Evolutionary conservation across 2,888 invertebrate genomes (phyloP).

Genomic region (Cotesia congregata): DNA sequence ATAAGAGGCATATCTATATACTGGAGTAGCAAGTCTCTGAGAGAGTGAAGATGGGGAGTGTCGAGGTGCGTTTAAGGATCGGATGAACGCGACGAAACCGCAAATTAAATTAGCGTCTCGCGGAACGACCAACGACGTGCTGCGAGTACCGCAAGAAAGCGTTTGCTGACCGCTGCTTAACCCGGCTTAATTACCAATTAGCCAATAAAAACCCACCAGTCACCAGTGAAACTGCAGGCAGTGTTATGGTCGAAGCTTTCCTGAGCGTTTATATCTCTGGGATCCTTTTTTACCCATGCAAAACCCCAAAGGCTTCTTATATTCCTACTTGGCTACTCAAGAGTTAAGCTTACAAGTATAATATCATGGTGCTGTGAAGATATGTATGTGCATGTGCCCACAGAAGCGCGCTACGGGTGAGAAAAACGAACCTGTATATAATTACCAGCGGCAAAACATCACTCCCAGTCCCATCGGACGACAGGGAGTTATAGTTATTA

Average conservation of each 20-base stretch:
- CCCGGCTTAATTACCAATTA: constrained; percentile 68
- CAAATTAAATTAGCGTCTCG: constrained; percentile 68
- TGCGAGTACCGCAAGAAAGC: constrained; percentile 62
- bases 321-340: neutral
- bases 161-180: constrained; percentile 66
- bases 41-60: constrained; percentile 31
- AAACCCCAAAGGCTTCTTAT: constrained; percentile 45
- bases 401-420: constrained; percentile 52
- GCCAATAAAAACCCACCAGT: constrained; percentile 60
- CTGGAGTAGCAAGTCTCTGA: constrained; percentile 23
- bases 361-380: neutral
- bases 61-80: constrained; percentile 45
- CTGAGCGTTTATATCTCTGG: constrained; percentile 15
- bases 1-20: constrained; percentile 23
- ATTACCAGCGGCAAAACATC: constrained; percentile 66
- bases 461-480: constrained; percentile 52
- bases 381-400: constrained; percentile 45
- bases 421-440: constrained; percentile 64
- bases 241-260: constrained; percentile 52
- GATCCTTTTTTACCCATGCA: constrained; percentile 30
- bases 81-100: constrained; percentile 66
- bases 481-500: neutral
- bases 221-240: constrained; percentile 54
- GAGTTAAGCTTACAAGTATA: neutral
- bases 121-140: constrained; percentile 52